Evolutionary conservation across 2,113 vertebrate genomes (phyloP).

Genomic region (Oxyura jamaicensis): DNA sequence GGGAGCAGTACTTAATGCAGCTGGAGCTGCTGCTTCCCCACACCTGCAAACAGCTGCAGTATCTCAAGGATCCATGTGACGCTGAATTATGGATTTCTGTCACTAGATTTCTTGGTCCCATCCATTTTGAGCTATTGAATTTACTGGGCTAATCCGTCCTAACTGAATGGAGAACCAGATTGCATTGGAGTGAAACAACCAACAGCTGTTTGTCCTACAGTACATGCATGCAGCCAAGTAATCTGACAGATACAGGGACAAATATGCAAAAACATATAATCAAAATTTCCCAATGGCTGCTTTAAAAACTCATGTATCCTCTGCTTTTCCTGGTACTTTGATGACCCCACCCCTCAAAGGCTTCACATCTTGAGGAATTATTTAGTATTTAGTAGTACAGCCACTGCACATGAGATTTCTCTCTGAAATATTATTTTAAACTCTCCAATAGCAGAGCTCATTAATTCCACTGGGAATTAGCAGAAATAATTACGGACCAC

Average conservation of each 20-base stretch:
- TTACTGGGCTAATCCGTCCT: background rate
- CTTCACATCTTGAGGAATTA: background rate
- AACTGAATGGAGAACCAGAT: background rate
- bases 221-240: background rate
- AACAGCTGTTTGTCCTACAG: background rate
- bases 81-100: background rate
- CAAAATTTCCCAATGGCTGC: background rate
- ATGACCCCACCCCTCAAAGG: background rate
- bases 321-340: background rate
- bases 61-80: background rate
- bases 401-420: background rate
- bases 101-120: background rate
- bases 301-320: background rate
- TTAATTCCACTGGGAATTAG: background rate
- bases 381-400: background rate
- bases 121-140: background rate
- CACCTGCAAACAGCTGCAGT: rapidly evolving
- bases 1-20: background rate
- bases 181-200: background rate
- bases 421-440: background rate
- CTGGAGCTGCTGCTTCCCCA: background rate
- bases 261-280: background rate
- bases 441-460: background rate
- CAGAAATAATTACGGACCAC: background rate
- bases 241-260: background rate